Percentiles rank a stretch among this genome's conserved stretches.
These are phyloP conservation scores for Biston stratarius DNA, from an alignment of 2,888 invertebrate species.

Conservation along the genomic window DNA sequence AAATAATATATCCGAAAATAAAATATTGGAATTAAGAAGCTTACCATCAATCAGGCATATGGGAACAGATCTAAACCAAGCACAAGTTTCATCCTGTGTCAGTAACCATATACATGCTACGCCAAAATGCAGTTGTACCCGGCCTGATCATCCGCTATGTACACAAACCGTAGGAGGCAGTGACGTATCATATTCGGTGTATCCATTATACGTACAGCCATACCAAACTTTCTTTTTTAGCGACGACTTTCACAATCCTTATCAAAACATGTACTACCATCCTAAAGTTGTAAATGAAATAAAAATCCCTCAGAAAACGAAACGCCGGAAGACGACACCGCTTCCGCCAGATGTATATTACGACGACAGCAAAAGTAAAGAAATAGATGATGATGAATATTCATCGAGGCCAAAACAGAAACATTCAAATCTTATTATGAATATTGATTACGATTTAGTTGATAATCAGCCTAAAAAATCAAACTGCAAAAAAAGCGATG, in stretches of 20 bases:
- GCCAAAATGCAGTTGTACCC: conserved; percentile 37
- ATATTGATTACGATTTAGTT: conserved; percentile 44
- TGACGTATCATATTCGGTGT: conserved; percentile 36
- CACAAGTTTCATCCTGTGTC: neutral
- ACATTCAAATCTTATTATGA: conserved; percentile 37
- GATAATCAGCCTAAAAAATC: conserved; percentile 12
- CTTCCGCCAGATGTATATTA: conserved; percentile 50
- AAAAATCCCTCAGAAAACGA: conserved; percentile 53
- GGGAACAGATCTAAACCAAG: conserved; percentile 7
- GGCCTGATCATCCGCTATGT: conserved; percentile 15
- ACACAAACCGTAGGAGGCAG: conserved; percentile 24
- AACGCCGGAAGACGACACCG: conserved; percentile 53
- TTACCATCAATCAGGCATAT: conserved; percentile 44
- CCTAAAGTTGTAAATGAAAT: conserved; percentile 49
- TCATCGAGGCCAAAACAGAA: conserved; percentile 20
- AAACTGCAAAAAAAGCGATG: conserved; percentile 10
- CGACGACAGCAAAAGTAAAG: conserved; percentile 49
- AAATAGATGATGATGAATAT: conserved; percentile 29
- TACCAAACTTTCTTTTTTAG: conserved; percentile 57
- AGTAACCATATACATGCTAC: conserved; percentile 8
- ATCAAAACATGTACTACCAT: conserved; percentile 51
- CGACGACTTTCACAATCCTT: conserved; percentile 31
- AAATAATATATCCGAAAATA: conserved; percentile 47
- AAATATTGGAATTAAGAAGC: conserved; percentile 69
- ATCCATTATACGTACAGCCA: conserved; percentile 53